Base-by-base conservation (phyloP, 1,140 invertebrate genomes). In the Lamellibrachia luymesi region DNA sequence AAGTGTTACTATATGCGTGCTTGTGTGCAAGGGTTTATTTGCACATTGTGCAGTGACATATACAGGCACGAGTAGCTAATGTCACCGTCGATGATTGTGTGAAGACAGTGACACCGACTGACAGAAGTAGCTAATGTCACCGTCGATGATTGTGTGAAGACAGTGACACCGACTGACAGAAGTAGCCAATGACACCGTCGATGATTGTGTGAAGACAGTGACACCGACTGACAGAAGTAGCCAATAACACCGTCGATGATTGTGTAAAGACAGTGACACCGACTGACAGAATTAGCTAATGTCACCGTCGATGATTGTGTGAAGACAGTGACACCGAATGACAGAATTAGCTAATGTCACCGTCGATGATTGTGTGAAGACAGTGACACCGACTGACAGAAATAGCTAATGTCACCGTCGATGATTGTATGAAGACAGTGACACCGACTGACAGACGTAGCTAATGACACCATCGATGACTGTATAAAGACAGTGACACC, bases 21-120 rank as follows among this genome's bases (percentile, higher is more conserved):
- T 49, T 50, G 22, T 0, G n/a, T 38, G 38, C 38, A 6, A 17
- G 22, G 8, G 38, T 22, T 51, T 50, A 17, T 92, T 4, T 51
- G 94, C 13, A 93, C 89, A 93, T n/a, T 64, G 94, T 95, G 49
- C 90, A 91, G 64, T 80, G 64, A 80, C 6, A 22, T 80, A 4
- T 10, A 80, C 64, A 80, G 64, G 64, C 64, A 80, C 13, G 6
- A 80, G 13, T 80, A 80, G 25, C 2, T 22, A 80, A 80, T 80
- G 17, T 10, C 13, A 22, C 64, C 64, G 64, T 80, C 64, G 64
- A 80, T 0, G 64, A 80, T 22, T 38, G 38, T 38, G 38, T 38
- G 38, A 38, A 38, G 38, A 38, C 38, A 38, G 38, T 38, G 38
- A 38, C 38, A 38, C 38, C 38, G 38, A 38, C 38, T 38, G 38